Evolutionary conservation across 1,140 invertebrate genomes (phyloP), one percentile per base, ranked within the genome.

Genomic region (Brachionus paranguensis): DNA sequence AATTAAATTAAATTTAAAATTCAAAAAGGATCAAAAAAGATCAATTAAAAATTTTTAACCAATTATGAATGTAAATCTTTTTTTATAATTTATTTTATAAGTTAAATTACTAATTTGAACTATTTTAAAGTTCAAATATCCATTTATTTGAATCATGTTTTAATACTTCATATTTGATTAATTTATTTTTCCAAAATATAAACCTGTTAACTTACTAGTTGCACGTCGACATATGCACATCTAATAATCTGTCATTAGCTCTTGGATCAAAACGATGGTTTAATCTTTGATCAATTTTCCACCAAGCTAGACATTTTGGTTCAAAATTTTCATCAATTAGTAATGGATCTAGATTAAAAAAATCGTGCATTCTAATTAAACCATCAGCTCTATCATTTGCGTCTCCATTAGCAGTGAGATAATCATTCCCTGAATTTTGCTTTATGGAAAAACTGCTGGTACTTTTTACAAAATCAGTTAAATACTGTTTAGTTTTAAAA

Each of bases 151-250:
- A 29, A 29, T 29, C 3, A 29, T 29, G 3, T 29, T 29, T 29
- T 1, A 29, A 29, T 29, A 29, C 27, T 29, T 29, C 3, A 29
- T 29, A 29, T 29, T 29, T 29, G 3, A 29, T 29, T 2, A 29
- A 29, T 29, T 1, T 1, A 29, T 29, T 29, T 29, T 1, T 29
- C 27, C 1, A 78, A 5, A 45, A 17, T 24, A 6, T 10, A 5
- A 43, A 20, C 29, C 24, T 24, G 24, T 24, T 29, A 8, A 78
- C 83, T 95, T 91, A 29, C 91, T 88, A n/a, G 94, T 90, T 88
- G 55, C 91, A 90, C 81, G 90, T 88, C n/a, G 89, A 89, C 24
- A 88, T 86, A 68, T 90, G 89, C 84, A 29, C 53, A 53, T 72
- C 2, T 87, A 86, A 33, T 14, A 81, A 12, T 20, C n/a, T 64